A percentile compares a stretch with the other conserved stretches of the same genome.
phyloP scores from a whole-genome alignment of 2,797 vertebrate genomes.

The Chelon labrosus region DNA sequence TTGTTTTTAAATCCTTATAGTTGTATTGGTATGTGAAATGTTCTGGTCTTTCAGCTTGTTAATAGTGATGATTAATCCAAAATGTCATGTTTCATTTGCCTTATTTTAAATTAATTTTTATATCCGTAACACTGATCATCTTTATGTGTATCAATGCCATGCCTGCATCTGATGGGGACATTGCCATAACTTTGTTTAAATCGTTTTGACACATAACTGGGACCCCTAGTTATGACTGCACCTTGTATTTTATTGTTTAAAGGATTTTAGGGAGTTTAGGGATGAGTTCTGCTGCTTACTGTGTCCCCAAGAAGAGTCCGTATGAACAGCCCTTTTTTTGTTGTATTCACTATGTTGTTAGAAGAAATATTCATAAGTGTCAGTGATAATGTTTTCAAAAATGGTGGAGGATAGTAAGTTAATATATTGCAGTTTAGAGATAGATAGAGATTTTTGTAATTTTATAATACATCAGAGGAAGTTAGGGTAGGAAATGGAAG shows the following conservation, averaged over 20 bases:
- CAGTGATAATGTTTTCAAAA: too few relatives aligned
- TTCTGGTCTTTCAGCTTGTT: constrained; percentile 14
- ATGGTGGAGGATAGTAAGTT: too few relatives aligned
- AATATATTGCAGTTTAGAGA: too few relatives aligned
- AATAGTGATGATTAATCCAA: constrained; percentile 3
- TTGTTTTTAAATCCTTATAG: constrained; percentile 20
- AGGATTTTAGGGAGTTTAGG: constrained; percentile 2
- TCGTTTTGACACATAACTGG: constrained; percentile 34
- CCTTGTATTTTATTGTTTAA: constrained; percentile 22
- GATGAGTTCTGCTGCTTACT: neutral
- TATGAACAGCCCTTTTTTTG: too few relatives aligned
- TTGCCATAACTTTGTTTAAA: constrained; percentile 46
- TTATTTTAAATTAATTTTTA: constrained; percentile 34
- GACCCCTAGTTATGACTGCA: constrained; percentile 36
- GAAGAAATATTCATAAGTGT: too few relatives aligned
- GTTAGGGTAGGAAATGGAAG: too few relatives aligned
- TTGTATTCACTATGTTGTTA: too few relatives aligned
- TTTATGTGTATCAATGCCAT: constrained; percentile 2
- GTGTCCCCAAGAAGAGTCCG: too few relatives aligned
- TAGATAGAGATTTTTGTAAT: too few relatives aligned
- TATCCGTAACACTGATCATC: neutral
- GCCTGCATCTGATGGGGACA: constrained; percentile 33
- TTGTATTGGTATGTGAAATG: constrained; percentile 2
- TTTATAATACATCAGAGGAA: too few relatives aligned
- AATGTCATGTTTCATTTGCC: constrained; percentile 17